Conservation (phyloP, 2,113 vertebrate species). For the Esox niger region DNA sequence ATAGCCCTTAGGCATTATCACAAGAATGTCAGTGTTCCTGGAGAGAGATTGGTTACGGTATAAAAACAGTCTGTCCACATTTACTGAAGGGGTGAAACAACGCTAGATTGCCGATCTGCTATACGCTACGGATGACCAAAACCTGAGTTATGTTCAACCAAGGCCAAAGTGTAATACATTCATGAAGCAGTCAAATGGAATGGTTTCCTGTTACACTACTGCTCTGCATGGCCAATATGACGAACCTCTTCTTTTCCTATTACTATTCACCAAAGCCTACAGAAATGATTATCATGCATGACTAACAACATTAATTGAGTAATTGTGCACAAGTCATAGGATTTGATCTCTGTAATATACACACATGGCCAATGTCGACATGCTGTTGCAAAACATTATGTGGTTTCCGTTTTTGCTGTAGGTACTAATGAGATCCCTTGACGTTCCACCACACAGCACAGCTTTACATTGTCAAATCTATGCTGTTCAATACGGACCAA, state of each 20-base stretch:
- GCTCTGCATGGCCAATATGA: no score
- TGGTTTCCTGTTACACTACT: no score
- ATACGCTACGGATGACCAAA: no score
- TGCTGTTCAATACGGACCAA: constrained; percentile 28
- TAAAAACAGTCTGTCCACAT: no score
- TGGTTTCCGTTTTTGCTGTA: constrained; percentile 39
- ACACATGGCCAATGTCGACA: constrained; percentile 38
- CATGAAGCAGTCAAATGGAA: no score
- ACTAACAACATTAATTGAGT: constrained; percentile 43
- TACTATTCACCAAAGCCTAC: not conserved
- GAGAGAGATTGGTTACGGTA: no score
- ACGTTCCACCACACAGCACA: constrained; percentile 51
- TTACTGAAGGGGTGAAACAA: no score
- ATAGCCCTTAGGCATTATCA: no score
- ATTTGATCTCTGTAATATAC: constrained; percentile 53
- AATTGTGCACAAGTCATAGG: constrained; percentile 47
- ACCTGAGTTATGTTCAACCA: no score
- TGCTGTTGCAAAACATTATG: constrained; percentile 39
- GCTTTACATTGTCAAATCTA: constrained; percentile 57
- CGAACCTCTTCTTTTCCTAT: not conserved
- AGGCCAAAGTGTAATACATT: no score
- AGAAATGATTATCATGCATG: constrained; percentile 7
- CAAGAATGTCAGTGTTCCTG: no score
- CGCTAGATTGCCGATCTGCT: no score
- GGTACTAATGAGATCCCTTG: constrained; percentile 53